phyloP scores from a whole-genome alignment of 1,140 invertebrate species.

The Bombus superbus region DNA sequence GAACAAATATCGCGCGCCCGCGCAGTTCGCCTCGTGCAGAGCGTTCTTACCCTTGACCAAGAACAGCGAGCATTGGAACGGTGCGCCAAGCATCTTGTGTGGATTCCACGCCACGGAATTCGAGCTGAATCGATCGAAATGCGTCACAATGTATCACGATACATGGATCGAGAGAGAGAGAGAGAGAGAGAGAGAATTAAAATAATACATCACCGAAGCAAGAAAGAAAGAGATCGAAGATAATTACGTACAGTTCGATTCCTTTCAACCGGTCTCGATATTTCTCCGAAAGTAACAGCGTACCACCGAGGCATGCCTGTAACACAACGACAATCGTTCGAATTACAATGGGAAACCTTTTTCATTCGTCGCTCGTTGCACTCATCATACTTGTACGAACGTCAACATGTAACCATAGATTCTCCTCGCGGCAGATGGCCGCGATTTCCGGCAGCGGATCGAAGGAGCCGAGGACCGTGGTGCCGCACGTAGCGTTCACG shows the following conservation, averaged over 20 bases:
- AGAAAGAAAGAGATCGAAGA: background rate
- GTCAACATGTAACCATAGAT: slow-evolving; percentile 94
- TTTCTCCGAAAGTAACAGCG: slow-evolving; percentile 88
- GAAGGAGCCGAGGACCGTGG: slow-evolving; percentile 92
- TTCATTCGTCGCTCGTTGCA: too few relatives aligned
- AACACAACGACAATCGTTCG: slow-evolving; percentile 72
- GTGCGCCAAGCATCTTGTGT: slow-evolving; percentile 95
- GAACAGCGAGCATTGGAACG: slow-evolving; percentile 94
- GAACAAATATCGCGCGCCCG: slow-evolving; percentile 93
- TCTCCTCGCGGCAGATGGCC: slow-evolving; percentile 85
- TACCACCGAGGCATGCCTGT: slow-evolving; percentile 92
- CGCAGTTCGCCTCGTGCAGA: slow-evolving; percentile 89
- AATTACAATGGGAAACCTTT: background rate
- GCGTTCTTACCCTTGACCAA: slow-evolving; percentile 87
- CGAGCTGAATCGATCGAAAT: slow-evolving; percentile 80
- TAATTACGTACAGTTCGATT: slow-evolving; percentile 86
- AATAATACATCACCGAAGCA: background rate
- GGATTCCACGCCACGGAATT: slow-evolving; percentile 97
- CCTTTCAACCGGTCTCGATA: slow-evolving; percentile 86
- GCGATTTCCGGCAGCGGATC: slow-evolving; percentile 91
- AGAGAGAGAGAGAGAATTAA: background rate
- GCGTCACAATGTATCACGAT: background rate
- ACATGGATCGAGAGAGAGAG: rapidly evolving
- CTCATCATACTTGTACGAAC: slow-evolving; percentile 80
- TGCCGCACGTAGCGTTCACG: slow-evolving; percentile 90